Evolutionary conservation across 2,797 vertebrate genomes (phyloP).

Genomic region (Miichthys miiuy): DNA sequence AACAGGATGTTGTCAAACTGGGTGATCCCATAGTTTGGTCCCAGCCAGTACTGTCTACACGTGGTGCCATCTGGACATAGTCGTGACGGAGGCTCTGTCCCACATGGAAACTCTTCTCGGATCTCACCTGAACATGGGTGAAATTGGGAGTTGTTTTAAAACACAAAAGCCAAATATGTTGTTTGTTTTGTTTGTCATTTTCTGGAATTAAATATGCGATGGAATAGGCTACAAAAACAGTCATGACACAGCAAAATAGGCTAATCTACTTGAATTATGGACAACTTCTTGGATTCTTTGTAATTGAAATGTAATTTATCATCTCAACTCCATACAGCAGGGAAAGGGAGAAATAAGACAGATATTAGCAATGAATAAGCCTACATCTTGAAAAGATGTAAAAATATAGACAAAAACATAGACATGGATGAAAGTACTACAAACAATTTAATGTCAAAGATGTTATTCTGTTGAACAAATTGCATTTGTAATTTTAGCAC

Average conservation of each 20-base stretch:
- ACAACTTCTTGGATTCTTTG: neutral
- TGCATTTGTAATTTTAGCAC: conserved; percentile 11
- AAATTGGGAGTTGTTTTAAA: conserved; percentile 4
- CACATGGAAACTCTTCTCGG: conserved; percentile 91
- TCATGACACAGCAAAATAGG: neutral
- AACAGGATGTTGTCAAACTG: conserved; percentile 99
- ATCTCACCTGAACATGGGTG: conserved; percentile 85
- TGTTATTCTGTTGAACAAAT: neutral
- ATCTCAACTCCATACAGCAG: neutral
- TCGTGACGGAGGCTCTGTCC: conserved; percentile 87
- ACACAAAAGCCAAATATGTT: neutral
- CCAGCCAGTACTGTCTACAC: conserved; percentile 92
- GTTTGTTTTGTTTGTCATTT: neutral
- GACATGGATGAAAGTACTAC: neutral
- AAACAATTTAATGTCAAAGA: neutral
- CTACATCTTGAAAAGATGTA: neutral
- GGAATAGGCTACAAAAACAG: neutral
- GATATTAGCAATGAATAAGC: neutral
- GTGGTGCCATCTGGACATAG: conserved; percentile 91
- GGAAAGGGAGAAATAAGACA: neutral
- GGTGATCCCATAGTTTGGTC: conserved; percentile 95
- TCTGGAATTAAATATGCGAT: neutral
- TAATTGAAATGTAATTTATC: neutral
- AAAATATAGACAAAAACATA: neutral
- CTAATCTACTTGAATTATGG: neutral